A percentile compares a stretch with the other conserved stretches of the same genome.
phyloP scores from a whole-genome alignment of 2,888 invertebrate genomes.

The Mythimna lalbum region DNA sequence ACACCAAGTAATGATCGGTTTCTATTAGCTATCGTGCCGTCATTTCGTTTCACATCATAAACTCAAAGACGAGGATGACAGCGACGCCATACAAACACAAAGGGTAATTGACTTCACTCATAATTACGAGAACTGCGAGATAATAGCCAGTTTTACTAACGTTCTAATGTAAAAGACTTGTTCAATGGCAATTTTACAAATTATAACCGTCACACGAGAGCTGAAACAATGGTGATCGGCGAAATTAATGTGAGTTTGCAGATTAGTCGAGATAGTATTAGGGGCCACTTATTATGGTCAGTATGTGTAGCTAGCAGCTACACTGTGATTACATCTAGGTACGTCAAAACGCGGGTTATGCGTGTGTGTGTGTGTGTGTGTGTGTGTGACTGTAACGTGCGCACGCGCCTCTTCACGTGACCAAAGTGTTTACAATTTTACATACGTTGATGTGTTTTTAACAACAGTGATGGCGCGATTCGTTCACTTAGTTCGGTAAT shows the following conservation, averaged over 20 bases:
- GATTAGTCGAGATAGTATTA: slow-evolving; percentile 10
- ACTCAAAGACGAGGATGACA: slow-evolving; percentile 11
- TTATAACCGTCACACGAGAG: slow-evolving; percentile 11
- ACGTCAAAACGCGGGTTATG: not conserved
- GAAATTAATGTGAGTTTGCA: slow-evolving; percentile 27
- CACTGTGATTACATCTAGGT: slow-evolving; percentile 29
- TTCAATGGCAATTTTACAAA: slow-evolving; percentile 8
- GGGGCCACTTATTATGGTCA: not conserved
- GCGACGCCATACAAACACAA: slow-evolving; percentile 8
- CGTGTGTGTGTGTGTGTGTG: slow-evolving; percentile 8
- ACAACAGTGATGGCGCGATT: slow-evolving; percentile 1
- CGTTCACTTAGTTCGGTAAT: not conserved
- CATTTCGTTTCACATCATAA: slow-evolving; percentile 14
- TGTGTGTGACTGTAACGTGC: slow-evolving; percentile 11
- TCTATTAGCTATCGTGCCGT: not conserved
- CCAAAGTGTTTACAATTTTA: not conserved
- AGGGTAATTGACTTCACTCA: slow-evolving; percentile 19
- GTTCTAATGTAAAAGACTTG: slow-evolving; percentile 37
- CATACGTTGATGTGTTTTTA: slow-evolving; percentile 21
- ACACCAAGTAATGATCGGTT: not conserved
- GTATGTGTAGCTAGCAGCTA: not conserved
- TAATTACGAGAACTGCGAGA: slow-evolving; percentile 30
- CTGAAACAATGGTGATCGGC: slow-evolving; percentile 20
- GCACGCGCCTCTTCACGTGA: slow-evolving; percentile 37
- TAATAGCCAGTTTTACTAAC: slow-evolving; percentile 14